phyloP scores from a whole-genome alignment of 2,888 invertebrate species.

The Drosophila buzzatii region DNA sequence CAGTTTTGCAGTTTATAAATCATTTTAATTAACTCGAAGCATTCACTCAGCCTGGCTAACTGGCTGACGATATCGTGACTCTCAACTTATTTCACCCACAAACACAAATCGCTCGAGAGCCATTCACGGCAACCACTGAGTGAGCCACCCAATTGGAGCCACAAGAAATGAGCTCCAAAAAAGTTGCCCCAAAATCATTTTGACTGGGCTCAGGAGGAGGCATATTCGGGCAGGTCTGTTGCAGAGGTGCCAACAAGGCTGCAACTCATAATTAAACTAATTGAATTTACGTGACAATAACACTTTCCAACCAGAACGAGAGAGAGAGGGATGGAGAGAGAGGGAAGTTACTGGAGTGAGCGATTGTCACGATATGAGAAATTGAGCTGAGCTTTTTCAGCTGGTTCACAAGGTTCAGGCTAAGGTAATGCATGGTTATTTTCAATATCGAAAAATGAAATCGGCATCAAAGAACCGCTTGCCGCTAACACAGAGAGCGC shows the following conservation, averaged over 20 bases:
- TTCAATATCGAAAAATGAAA: slow-evolving; percentile 82
- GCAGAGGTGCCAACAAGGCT: slow-evolving; percentile 74
- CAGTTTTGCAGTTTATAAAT: slow-evolving; percentile 25
- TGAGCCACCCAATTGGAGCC: slow-evolving; percentile 35
- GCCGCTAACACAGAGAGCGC: slow-evolving; percentile 48
- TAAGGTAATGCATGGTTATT: slow-evolving; percentile 79
- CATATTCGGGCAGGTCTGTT: slow-evolving; percentile 26
- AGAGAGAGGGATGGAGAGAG: neutral
- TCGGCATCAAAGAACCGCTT: slow-evolving; percentile 78
- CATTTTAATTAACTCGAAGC: slow-evolving; percentile 32
- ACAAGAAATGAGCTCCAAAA: slow-evolving; percentile 19
- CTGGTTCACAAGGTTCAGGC: slow-evolving; percentile 49
- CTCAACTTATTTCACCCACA: slow-evolving; percentile 40
- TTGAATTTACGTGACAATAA: slow-evolving; percentile 80
- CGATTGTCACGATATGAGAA: slow-evolving; percentile 75
- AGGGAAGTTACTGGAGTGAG: neutral
- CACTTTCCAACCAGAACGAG: slow-evolving; percentile 59
- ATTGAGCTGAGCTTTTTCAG: slow-evolving; percentile 3
- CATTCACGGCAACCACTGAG: neutral
- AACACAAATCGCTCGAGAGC: slow-evolving; percentile 8
- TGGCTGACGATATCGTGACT: slow-evolving; percentile 43
- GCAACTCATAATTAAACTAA: slow-evolving; percentile 78
- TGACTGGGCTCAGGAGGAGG: neutral
- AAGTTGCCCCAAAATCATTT: slow-evolving; percentile 19
- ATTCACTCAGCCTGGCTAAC: slow-evolving; percentile 5